A percentile compares a stretch with the other conserved stretches of the same genome.
Conservation (phyloP, 2,888 invertebrate species). For the Aphelenchoides bicaudatus region DNA sequence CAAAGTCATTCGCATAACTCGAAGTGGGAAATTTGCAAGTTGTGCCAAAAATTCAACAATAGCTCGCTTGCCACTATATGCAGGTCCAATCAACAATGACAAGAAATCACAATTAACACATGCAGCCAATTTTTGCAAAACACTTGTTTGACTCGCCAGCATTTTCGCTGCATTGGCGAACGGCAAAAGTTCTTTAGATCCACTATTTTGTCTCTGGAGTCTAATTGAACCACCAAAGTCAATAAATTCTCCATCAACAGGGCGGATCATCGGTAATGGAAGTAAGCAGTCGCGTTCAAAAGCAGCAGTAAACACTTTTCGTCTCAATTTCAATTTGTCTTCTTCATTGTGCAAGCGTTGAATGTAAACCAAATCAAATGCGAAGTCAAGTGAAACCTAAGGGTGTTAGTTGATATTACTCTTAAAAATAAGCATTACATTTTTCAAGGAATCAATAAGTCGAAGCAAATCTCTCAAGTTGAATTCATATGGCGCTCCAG, state of each 20-base stretch:
- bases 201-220: neutral
- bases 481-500: slow-evolving; percentile 84
- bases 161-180: slow-evolving; percentile 31
- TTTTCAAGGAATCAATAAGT: slow-evolving; percentile 72
- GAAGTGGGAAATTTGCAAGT: slow-evolving; percentile 73
- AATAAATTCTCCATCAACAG: slow-evolving; percentile 64
- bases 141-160: slow-evolving; percentile 63
- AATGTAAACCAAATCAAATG: slow-evolving; percentile 69
- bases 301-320: slow-evolving; percentile 14
- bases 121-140: slow-evolving; percentile 76
- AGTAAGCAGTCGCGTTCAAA: slow-evolving; percentile 15
- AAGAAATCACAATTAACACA: slow-evolving; percentile 89
- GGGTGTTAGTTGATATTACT: neutral
- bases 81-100: slow-evolving; percentile 73
- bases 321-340: slow-evolving; percentile 70
- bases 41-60: slow-evolving; percentile 70
- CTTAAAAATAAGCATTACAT: slow-evolving; percentile 16
- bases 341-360: slow-evolving; percentile 77
- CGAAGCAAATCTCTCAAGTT: slow-evolving; percentile 89
- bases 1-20: slow-evolving; percentile 77
- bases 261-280: slow-evolving; percentile 2
- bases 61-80: slow-evolving; percentile 38
- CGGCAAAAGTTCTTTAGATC: neutral
- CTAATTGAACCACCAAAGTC: slow-evolving; percentile 65
- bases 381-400: slow-evolving; percentile 59